Evolutionary conservation across 2,113 vertebrate genomes (phyloP), one percentile per base, ranked within the genome.

Genomic region (Seriola quinqueradiata): DNA sequence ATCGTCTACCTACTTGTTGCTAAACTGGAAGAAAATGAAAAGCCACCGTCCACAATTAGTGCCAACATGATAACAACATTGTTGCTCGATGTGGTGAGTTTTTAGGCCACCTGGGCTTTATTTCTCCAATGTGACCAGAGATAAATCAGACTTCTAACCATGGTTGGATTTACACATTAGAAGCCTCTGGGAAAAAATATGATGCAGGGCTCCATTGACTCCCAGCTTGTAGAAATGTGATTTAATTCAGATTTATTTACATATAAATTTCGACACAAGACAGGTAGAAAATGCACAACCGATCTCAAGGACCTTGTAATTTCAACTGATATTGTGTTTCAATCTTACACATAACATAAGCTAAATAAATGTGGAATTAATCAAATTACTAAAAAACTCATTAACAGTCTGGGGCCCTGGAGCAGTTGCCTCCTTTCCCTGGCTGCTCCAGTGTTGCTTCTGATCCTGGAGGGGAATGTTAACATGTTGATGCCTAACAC

Each of bases 51-150:
- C 6, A 59, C 4, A 58, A 66, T 58, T 46, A 13, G 59, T 32
- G 17, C 14, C 11, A 28, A 68, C 55, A 68, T 32, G 6, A 42
- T 42, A 42, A 79, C n/a, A 36, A 25, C 63, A 54, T 38, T 68
- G 25, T 17, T 28, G n/a, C 8, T 68, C 42, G 3, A 38, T 71
- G 70, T 38, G 65, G 59, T 32, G 5, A 67, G 11, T 3, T 59
- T 59, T 40, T 57, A 73, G 48, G 38, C 48, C 7, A 32, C n/a
- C 28, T 68, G 68, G 50, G n/a, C 48, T 64, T 63, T 32, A 12
- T 59, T 21, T 60, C 54, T 63, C 46, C 34, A 42, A 19, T 16
- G 17, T 23, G 38, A 32, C 14, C 21, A 34, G 38, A 70, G 40
- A 59, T 34, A 79, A 46, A 50, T 19, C 8, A 50, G 17, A 50